phyloP scores from a whole-genome alignment of 2,797 vertebrate genomes.

The Alauda arvensis region DNA sequence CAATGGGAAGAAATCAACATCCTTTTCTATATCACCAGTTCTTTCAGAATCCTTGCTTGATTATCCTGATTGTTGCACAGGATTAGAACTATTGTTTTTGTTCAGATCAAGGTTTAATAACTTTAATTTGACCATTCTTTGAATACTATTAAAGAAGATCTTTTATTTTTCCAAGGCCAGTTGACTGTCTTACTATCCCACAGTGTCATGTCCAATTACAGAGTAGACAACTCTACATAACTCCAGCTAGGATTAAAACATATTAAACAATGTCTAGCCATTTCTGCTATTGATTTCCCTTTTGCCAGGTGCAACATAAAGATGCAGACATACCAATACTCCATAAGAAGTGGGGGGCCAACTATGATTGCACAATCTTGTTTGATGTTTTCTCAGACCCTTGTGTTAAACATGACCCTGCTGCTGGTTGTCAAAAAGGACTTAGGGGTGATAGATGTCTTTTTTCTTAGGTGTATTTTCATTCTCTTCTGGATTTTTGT shows the following conservation, averaged over 20 bases:
- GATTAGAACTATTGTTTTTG: slow-evolving; percentile 31
- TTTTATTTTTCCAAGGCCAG: neutral
- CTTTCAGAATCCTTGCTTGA: slow-evolving; percentile 12
- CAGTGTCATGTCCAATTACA: neutral
- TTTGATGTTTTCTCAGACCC: neutral
- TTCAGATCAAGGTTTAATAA: slow-evolving; percentile 26
- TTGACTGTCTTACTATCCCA: neutral
- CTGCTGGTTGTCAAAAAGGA: neutral
- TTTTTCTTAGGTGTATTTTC: neutral
- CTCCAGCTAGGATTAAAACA: neutral
- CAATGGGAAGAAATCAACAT: slow-evolving; percentile 20
- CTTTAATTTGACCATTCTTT: slow-evolving; percentile 7
- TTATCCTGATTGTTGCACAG: neutral
- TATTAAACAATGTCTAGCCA: neutral
- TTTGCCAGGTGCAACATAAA: neutral
- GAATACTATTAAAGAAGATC: neutral
- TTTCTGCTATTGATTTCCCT: neutral
- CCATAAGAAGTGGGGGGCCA: neutral
- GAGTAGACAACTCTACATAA: neutral
- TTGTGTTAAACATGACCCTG: neutral
- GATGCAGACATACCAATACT: neutral
- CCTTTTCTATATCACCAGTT: neutral
- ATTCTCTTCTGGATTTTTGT: neutral
- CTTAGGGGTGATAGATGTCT: neutral
- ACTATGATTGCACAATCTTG: neutral